A percentile compares a stretch with the other conserved stretches of the same genome.
phyloP scores from a whole-genome alignment of 1,140 invertebrate genomes.

The Meloidogyne floridensis region DNA sequence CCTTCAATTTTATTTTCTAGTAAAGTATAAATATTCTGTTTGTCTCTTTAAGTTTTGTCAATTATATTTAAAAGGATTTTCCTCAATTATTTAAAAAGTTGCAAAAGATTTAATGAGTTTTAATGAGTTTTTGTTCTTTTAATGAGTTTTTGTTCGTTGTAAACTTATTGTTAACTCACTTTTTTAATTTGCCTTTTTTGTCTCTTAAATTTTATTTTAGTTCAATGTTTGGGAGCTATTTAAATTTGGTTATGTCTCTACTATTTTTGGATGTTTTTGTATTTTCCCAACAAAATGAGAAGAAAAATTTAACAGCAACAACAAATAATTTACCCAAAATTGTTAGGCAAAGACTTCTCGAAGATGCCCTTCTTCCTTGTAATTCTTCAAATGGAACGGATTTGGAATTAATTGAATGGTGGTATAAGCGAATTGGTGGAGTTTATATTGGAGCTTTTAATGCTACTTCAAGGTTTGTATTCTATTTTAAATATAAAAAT shows the following conservation, averaged over 20 bases:
- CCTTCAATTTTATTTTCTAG: no score
- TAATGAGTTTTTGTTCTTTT: no score
- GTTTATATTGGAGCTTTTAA: constrained; percentile 28
- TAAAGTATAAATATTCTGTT: no score
- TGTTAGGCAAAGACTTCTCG: constrained; percentile 17
- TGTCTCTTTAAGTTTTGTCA: no score
- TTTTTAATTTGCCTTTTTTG: background rate
- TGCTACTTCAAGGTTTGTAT: constrained; percentile 11
- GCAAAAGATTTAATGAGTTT: no score
- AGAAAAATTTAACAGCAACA: background rate
- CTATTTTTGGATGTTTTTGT: background rate
- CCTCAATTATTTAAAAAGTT: no score
- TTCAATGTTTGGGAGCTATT: background rate
- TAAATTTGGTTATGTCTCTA: background rate
- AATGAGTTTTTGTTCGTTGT: no score
- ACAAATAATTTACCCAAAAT: background rate
- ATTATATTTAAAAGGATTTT: no score
- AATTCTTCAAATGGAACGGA: background rate
- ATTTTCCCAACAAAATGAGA: background rate
- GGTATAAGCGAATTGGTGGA: constrained; percentile 21
- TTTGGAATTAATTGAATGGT: constrained; percentile 21
- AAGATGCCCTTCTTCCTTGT: constrained; percentile 37
- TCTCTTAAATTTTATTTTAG: background rate
- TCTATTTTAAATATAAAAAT: background rate
- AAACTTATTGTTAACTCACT: no score